These are phyloP conservation scores for Doris montereyensis DNA, from an alignment of 2,888 invertebrate genomes.

Conservation along the genomic window DNA sequence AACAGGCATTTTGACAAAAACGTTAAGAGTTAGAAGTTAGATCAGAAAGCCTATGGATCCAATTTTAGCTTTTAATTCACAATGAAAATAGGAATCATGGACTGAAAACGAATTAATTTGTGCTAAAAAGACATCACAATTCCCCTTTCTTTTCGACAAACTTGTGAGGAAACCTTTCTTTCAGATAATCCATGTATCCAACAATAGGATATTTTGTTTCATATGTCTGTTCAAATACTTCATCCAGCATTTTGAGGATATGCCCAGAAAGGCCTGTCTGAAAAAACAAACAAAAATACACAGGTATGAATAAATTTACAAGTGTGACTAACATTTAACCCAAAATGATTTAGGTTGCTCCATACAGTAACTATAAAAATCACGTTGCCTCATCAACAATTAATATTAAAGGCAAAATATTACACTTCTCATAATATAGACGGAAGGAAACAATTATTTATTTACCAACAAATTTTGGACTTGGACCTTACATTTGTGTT, in stretches of 20 bases:
- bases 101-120: too few species aligned
- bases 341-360: background rate
- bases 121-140: too few species aligned
- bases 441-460: background rate
- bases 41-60: too few species aligned
- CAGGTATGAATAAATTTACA: background rate
- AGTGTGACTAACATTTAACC: background rate
- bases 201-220: conserved; percentile 68
- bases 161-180: conserved; percentile 52
- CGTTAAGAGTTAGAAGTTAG: too few species aligned
- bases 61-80: too few species aligned
- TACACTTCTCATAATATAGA: background rate
- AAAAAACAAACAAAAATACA: conserved; percentile 40
- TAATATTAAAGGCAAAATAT: background rate
- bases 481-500: too few species aligned
- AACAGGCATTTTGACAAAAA: too few species aligned
- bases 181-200: conserved; percentile 69
- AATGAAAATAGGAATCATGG: too few species aligned
- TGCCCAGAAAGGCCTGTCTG: conserved; percentile 63
- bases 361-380: background rate
- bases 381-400: background rate
- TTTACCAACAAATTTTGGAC: too few species aligned
- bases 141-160: conserved; percentile 43
- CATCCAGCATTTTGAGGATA: conserved; percentile 63
- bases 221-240: conserved; percentile 64